Conservation (phyloP, 2,888 invertebrate genomes). For the Caenorhabditis virilis region DNA sequence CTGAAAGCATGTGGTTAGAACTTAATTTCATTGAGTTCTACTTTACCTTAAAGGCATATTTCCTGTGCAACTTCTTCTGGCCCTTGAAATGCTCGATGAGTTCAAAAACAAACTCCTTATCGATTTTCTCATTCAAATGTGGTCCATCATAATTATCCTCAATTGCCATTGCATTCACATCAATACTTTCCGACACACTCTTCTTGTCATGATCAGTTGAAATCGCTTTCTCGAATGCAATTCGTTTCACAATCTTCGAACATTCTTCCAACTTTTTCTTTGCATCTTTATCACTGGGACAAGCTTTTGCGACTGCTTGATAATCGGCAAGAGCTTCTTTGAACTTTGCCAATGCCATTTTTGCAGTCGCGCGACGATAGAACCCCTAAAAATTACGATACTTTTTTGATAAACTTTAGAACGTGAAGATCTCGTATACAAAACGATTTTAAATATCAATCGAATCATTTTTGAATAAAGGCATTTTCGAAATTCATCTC, state of each 20-base stretch:
- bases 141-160: slow-evolving; percentile 94
- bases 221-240: slow-evolving; percentile 95
- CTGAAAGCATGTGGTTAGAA: slow-evolving; percentile 72
- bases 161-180: slow-evolving; percentile 78
- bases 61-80: slow-evolving; percentile 90
- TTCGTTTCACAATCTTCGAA: slow-evolving; percentile 89
- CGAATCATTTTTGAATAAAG: no score
- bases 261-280: slow-evolving; percentile 89
- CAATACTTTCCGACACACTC: slow-evolving; percentile 86
- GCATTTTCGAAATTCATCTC: no score
- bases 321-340: slow-evolving; percentile 94
- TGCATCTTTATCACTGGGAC: slow-evolving; percentile 92
- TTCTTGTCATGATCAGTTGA: slow-evolving; percentile 87
- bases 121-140: slow-evolving; percentile 80
- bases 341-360: slow-evolving; percentile 97
- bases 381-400: slow-evolving; percentile 78
- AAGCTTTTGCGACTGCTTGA: slow-evolving; percentile 86
- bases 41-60: slow-evolving; percentile 89
- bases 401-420: no score
- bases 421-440: no score
- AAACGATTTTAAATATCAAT: no score
- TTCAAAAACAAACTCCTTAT: slow-evolving; percentile 84
- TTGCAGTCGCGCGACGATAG: slow-evolving; percentile 91
- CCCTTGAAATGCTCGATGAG: slow-evolving; percentile 87
- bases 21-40: not conserved